Conservation (phyloP, 1,140 invertebrate species). For the Drosophila bipectinata region DNA sequence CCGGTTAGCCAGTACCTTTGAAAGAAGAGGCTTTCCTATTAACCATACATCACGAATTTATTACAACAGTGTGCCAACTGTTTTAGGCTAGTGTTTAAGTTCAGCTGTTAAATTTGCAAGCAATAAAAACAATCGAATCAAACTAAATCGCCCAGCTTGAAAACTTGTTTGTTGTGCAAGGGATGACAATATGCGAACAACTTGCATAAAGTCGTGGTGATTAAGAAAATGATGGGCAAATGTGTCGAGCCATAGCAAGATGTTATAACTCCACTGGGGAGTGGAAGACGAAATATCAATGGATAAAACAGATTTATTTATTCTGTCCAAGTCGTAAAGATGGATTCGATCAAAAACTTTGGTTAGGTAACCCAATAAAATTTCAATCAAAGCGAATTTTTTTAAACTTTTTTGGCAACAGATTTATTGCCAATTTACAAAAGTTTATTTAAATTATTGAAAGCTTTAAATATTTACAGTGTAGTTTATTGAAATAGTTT, state of each 20-base stretch:
- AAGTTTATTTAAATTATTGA: too few relatives aligned
- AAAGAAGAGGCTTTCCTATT: background rate
- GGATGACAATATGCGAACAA: conserved; percentile 24
- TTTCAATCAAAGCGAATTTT: background rate
- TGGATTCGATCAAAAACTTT: background rate
- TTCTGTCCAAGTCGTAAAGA: conserved; percentile 6
- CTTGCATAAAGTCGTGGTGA: conserved; percentile 29
- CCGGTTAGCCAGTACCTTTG: conserved; percentile 46
- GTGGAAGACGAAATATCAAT: background rate
- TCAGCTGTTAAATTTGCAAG: conserved; percentile 16
- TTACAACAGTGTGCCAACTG: conserved; percentile 38
- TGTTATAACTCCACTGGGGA: conserved; percentile 1
- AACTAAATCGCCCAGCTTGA: conserved; percentile 3
- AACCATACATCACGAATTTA: conserved; percentile 25
- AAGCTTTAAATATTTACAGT: too few relatives aligned
- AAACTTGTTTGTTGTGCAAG: conserved; percentile 54
- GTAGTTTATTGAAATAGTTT: too few relatives aligned
- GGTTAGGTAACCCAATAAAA: background rate
- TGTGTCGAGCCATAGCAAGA: background rate
- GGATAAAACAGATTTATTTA: background rate
- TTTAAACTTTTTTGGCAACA: background rate
- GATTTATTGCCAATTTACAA: background rate
- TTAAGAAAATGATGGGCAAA: conserved; percentile 26
- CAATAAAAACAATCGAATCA: conserved; percentile 20
- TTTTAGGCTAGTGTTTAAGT: conserved; percentile 47